Conservation (phyloP, 2,113 vertebrate species). For the Crypturellus undulatus region DNA sequence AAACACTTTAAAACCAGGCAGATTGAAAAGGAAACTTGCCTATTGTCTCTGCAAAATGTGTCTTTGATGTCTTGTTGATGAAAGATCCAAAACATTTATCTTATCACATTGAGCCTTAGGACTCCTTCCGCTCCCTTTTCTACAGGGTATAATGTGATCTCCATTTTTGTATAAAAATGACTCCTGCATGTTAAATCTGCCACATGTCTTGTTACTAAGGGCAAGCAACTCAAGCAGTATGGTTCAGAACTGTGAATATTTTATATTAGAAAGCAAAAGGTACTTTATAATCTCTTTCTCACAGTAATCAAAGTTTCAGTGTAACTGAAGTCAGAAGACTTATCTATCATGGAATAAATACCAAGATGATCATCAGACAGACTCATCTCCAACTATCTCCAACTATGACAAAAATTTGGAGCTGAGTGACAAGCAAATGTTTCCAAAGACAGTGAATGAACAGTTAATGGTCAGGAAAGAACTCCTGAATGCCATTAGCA, state of each 20-base stretch:
- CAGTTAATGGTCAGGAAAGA: background rate
- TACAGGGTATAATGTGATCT: background rate
- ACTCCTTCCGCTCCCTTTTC: background rate
- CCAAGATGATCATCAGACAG: background rate
- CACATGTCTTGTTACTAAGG: background rate
- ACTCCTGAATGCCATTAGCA: background rate
- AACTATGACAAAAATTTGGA: background rate
- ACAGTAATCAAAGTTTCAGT: background rate
- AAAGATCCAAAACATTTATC: background rate
- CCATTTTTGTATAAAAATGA: background rate
- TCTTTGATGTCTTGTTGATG: background rate
- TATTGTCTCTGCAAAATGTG: background rate
- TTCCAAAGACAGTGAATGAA: background rate
- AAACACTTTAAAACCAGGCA: background rate
- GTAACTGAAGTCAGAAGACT: background rate
- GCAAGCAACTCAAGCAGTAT: background rate
- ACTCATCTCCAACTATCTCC: background rate
- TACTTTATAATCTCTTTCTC: background rate
- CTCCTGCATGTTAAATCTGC: fast-evolving
- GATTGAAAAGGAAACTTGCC: background rate
- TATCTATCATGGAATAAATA: background rate
- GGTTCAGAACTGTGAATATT: background rate
- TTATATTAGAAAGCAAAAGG: background rate
- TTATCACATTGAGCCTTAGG: background rate
- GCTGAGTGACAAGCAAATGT: background rate